These are phyloP conservation scores for Chloroceryle amazona DNA, from an alignment of 2,797 vertebrate genomes.

Conservation along the genomic window DNA sequence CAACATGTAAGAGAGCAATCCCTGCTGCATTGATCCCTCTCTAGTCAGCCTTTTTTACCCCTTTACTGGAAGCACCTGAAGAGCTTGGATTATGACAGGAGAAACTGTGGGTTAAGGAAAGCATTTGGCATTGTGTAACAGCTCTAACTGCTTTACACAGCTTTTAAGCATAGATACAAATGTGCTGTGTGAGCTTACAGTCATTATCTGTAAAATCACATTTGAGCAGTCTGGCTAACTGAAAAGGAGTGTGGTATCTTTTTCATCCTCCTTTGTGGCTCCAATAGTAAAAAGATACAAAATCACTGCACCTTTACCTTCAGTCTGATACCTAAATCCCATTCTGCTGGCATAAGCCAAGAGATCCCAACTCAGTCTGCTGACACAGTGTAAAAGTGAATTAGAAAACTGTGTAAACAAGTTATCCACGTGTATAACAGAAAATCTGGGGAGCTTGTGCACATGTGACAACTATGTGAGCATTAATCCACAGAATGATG, in stretches of 20 bases:
- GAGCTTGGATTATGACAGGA: not conserved
- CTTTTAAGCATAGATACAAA: not conserved
- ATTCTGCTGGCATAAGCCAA: not conserved
- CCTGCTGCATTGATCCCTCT: not conserved
- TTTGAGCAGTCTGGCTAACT: not conserved
- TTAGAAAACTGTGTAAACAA: constrained; percentile 11
- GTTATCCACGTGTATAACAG: not conserved
- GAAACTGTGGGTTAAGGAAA: not conserved
- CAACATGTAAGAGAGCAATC: not conserved
- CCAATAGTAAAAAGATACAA: not conserved
- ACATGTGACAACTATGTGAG: not conserved
- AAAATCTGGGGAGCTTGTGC: not conserved
- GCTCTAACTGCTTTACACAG: not conserved
- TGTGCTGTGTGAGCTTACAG: not conserved
- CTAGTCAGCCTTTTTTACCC: not conserved
- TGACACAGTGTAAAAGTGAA: not conserved
- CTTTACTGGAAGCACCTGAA: not conserved
- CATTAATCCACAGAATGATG: not conserved
- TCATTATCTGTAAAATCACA: constrained; percentile 17
- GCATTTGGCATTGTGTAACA: not conserved
- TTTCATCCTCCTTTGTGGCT: not conserved
- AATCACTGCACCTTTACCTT: not conserved
- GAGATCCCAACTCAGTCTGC: not conserved
- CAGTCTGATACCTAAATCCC: not conserved
- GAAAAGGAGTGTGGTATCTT: not conserved